Base-by-base conservation (phyloP, 2,888 invertebrate species). In the Orchesellides sinensis region DNA sequence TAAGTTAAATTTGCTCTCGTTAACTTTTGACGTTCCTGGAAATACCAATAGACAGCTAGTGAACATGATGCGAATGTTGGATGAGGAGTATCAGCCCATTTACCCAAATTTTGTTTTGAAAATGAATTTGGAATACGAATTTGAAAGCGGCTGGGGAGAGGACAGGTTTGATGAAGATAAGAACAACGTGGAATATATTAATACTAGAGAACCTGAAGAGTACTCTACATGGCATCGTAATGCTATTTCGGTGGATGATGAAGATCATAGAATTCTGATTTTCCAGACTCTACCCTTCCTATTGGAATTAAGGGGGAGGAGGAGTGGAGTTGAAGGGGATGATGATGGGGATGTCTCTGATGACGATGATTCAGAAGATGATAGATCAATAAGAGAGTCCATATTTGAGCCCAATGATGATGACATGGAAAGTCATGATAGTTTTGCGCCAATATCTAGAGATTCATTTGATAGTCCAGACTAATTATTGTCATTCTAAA, bases 261-360 rank as follows among this genome's bases (percentile, higher is more conserved):
- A 77, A 21, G 77, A 77, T 23, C 83, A 74, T 32, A 14, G 82
- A 19, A 40, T 82, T 27, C 66, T 74, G 45, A 75, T 82, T n/a
- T 82, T 82, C 29, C 82, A 74, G 23, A 82, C 74, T 8, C 35
- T 82, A 17, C 75, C 82, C 21, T 82, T 74, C 17, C 82, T 82
- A 0, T 32, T 75, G 21, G 65, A 79, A 19, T 12, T 79, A 45
- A 59, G 78, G n/a, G 54, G 56, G 2, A 35, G 65, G 19, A 49
- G 79, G 21, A 25, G 19, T 56, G 45, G 8, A 2, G 69, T 23
- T 25, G 14, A 3, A n/a, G 17, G 10, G 14, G 63, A 47, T 21
- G 47, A 47, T 23, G 78, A 79, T 32, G 56, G 56, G 8, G 45
- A 21, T 0, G 72, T 27, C 21, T n/a, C 32, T 6, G 65, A 52